Evolutionary conservation across 2,797 vertebrate genomes (phyloP).

Genomic region (Glossophaga mutica): DNA sequence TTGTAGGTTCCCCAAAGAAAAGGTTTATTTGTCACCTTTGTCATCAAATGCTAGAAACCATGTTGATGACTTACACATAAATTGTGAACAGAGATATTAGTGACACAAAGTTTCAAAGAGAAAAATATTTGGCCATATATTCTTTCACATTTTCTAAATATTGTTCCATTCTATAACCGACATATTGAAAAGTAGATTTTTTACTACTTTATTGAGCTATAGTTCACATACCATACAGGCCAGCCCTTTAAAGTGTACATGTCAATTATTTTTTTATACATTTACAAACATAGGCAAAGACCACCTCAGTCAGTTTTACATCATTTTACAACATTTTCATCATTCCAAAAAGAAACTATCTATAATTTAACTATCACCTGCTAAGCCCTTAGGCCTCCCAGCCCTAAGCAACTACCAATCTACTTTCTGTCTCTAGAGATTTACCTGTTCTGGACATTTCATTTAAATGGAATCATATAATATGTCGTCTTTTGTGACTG

Average conservation of each 20-base stretch:
- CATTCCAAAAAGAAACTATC: not conserved
- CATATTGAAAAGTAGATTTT: not conserved
- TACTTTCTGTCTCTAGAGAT: not conserved
- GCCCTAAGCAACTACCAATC: not conserved
- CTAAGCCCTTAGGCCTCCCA: not conserved
- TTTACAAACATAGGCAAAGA: not conserved
- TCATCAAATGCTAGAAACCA: not conserved
- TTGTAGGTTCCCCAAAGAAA: not conserved
- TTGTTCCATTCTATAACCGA: not conserved
- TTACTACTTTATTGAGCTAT: not conserved
- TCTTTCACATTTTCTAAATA: not conserved
- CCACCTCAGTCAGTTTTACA: not conserved
- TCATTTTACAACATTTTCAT: not conserved
- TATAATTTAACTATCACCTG: not conserved
- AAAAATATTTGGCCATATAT: not conserved
- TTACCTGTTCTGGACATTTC: not conserved
- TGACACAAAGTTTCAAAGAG: not conserved
- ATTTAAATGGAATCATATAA: not conserved
- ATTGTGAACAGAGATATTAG: not conserved
- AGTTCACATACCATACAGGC: not conserved
- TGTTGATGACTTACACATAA: not conserved
- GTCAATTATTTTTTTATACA: not conserved
- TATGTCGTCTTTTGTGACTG: not conserved
- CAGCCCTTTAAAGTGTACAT: not conserved
- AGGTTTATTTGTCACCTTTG: not conserved